Conservation (phyloP, 2,113 vertebrate genomes). For the Pluvialis apricaria region DNA sequence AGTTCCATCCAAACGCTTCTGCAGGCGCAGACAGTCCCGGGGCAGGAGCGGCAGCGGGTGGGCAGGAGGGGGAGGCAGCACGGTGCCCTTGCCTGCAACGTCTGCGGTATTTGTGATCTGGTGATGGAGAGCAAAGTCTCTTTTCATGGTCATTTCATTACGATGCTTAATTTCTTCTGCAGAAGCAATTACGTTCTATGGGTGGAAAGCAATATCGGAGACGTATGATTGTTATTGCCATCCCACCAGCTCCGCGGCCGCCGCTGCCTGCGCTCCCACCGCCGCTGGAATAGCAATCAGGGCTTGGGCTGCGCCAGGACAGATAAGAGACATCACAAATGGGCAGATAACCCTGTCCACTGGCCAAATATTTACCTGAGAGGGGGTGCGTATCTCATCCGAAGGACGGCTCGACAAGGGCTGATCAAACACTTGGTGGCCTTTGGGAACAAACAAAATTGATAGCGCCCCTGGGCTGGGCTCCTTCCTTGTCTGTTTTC, state of each 20-base stretch:
- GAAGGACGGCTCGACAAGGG: rapidly evolving
- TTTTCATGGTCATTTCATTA: not conserved
- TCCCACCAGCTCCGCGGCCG: not conserved
- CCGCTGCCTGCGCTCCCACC: rapidly evolving
- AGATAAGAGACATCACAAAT: not conserved
- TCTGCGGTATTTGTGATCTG: rapidly evolving
- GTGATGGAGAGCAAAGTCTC: not conserved
- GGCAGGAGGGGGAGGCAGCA: too few species aligned
- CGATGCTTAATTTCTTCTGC: conserved; percentile 12
- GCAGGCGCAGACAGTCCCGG: rapidly evolving
- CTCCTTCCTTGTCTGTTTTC: not conserved
- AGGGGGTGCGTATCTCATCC: rapidly evolving
- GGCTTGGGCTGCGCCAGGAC: rapidly evolving
- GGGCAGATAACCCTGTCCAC: not conserved
- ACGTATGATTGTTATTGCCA: not conserved
- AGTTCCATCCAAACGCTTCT: not conserved
- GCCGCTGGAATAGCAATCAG: not conserved
- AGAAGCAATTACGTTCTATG: not conserved
- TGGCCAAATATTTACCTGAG: not conserved
- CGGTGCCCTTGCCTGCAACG: rapidly evolving
- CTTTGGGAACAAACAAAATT: not conserved
- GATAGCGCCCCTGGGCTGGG: not conserved
- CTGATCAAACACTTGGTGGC: not conserved
- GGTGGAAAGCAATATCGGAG: not conserved
- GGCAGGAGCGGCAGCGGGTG: not conserved